Percentiles rank a stretch among this genome's conserved stretches.
Conservation (phyloP, 1,140 invertebrate genomes). For the Macrostomum lignano region DNA sequence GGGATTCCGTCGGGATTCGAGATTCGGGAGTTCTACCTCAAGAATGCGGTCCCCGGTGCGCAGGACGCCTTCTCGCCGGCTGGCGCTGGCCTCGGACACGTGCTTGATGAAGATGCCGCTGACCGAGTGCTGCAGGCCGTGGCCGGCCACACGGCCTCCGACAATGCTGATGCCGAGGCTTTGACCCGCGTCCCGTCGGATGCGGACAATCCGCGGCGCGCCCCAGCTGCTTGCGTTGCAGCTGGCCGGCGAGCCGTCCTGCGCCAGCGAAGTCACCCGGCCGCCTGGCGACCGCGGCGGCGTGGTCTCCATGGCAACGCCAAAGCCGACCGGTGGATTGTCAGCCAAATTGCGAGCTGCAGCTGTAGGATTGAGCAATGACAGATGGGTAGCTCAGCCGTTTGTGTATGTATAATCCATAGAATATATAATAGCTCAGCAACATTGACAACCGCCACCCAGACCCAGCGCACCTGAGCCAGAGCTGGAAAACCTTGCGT, state of each 20-base stretch:
- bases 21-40: too few relatives aligned
- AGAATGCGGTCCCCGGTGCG: conserved; percentile 37
- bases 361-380: too few relatives aligned
- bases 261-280: conserved; percentile 12
- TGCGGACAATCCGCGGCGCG: conserved; percentile 40
- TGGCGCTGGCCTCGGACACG: conserved; percentile 72
- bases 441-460: too few relatives aligned
- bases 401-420: too few relatives aligned
- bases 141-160: conserved; percentile 34
- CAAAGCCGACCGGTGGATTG: too few relatives aligned
- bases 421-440: too few relatives aligned
- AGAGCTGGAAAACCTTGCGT: too few relatives aligned
- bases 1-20: conserved; percentile 69
- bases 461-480: too few relatives aligned
- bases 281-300: too few relatives aligned
- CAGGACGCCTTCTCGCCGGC: conserved; percentile 51
- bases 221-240: conserved; percentile 55
- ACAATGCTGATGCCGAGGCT: conserved; percentile 81
- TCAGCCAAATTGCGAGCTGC: too few relatives aligned
- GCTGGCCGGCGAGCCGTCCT: conserved; percentile 17
- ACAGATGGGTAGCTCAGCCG: too few relatives aligned
- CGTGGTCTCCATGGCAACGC: too few relatives aligned
- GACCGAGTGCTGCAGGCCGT: conserved; percentile 31
- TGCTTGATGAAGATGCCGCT: conserved; percentile 93
- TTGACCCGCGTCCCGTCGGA: conserved; percentile 38